phyloP scores from a whole-genome alignment of 1,140 invertebrate species.

The Homalodisca vitripennis region DNA sequence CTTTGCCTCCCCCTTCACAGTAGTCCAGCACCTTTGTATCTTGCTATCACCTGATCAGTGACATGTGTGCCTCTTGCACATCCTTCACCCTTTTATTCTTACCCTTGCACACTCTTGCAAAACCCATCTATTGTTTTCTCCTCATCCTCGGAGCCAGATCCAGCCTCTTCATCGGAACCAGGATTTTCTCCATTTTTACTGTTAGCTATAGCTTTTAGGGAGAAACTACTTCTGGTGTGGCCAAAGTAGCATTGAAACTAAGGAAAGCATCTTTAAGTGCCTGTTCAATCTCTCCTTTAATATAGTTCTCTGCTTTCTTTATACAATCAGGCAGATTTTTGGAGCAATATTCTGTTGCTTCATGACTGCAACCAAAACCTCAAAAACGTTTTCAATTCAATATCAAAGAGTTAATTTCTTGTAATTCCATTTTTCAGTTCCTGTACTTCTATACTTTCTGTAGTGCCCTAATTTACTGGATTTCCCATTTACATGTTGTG shows the following conservation, averaged over 20 bases:
- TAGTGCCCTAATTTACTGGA: no score
- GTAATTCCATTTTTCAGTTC: no score
- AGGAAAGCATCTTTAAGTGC: constrained; percentile 87
- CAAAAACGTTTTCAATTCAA: no score
- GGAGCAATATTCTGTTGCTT: constrained; percentile 91
- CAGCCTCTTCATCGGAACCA: constrained; percentile 8
- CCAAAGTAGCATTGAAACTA: constrained; percentile 82
- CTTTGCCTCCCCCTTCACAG: constrained; percentile 25
- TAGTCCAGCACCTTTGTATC: constrained; percentile 49
- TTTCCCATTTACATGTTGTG: no score
- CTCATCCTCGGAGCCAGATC: constrained; percentile 38
- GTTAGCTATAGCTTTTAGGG: constrained; percentile 60
- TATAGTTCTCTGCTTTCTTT: constrained; percentile 75
- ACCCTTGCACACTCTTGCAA: no score
- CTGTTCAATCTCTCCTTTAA: constrained; percentile 68
- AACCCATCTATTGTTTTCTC: constrained; percentile 69
- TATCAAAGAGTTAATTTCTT: no score
- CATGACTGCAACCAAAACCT: no score
- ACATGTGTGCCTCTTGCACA: constrained; percentile 82
- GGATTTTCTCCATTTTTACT: constrained; percentile 24
- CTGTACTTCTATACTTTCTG: no score
- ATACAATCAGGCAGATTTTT: constrained; percentile 84
- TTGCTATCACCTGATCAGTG: constrained; percentile 71
- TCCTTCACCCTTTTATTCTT: no score
- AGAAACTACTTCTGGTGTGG: constrained; percentile 67